These are phyloP conservation scores for Tadarida brasiliensis DNA, from an alignment of 2,797 vertebrate genomes.

Conservation along the genomic window DNA sequence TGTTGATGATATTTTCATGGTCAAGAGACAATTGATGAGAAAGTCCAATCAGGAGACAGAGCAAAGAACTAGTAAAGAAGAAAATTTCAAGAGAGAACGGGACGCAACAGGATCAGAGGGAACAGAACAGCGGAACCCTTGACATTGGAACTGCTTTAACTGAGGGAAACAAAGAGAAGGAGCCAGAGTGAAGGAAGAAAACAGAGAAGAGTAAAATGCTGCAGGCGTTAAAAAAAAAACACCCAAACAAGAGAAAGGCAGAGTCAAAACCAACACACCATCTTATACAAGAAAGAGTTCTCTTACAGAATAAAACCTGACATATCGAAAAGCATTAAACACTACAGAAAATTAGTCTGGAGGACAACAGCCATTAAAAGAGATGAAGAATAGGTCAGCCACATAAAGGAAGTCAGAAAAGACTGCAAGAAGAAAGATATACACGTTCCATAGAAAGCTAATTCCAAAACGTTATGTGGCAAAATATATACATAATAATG, in stretches of 20 bases:
- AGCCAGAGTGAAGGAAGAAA: constrained; percentile 64
- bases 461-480: constrained; percentile 82
- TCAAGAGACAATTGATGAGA: constrained; percentile 73
- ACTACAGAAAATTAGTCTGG: constrained; percentile 87
- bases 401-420: constrained; percentile 78
- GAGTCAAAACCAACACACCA: constrained; percentile 80
- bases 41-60: constrained; percentile 73
- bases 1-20: constrained; percentile 49
- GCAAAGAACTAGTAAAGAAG: constrained; percentile 7
- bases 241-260: constrained; percentile 77
- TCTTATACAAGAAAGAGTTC: constrained; percentile 56
- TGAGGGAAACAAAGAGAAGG: constrained; percentile 54
- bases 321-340: constrained; percentile 83
- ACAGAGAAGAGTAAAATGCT: constrained; percentile 73
- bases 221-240: constrained; percentile 67
- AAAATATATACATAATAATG: constrained; percentile 84
- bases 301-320: constrained; percentile 72
- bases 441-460: constrained; percentile 81
- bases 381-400: constrained; percentile 81
- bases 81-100: constrained; percentile 57
- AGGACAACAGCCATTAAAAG: constrained; percentile 82
- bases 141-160: background rate
- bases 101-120: constrained; percentile 61
- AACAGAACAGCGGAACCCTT: background rate
- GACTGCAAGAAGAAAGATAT: constrained; percentile 74